Base-by-base conservation (phyloP, 1,140 invertebrate genomes). In the Lepidurus arcticus region DNA sequence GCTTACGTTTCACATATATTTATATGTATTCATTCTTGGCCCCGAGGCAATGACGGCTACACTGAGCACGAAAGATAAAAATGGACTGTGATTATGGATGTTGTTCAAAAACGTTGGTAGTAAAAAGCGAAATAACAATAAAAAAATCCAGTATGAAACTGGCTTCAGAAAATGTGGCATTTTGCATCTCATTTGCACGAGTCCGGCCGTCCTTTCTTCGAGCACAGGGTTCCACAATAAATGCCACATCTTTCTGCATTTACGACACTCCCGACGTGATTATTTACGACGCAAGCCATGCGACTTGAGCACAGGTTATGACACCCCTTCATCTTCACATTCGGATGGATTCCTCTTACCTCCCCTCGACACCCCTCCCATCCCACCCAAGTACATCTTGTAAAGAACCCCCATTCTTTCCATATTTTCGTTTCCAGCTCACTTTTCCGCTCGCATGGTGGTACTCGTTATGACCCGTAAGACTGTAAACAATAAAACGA, bases 231-330 rank as follows among this genome's bases (percentile, higher is more conserved):
- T 65, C 21, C 53, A 65, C 21, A 65, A 65, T 65, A 65, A 65
- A 65, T 65, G 53, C 53, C 53, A 65, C 53, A 65, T 65, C 53
- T 65, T 65, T 65, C 53, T 65, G 53, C 53, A 65, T 65, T 65
- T 65, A 65, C 53, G 53, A 65, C 53, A 65, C 53, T 65, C 9
- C 9, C 16, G 53, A 65, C 53, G 53, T 65, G 53, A 65, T 65
- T 65, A 65, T 65, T 65, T 65, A 65, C n/a, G 53, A 65, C n/a
- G 53, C n/a, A 65, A 21, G 53, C 53, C 21, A 65, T 65, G 53
- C 13, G 53, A 65, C 53, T 65, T 65, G 16, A 65, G 53, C 53
- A 65, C 53, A 65, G 53, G 53, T 65, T 65, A 65, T 65, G 53
- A 65, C 53, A 16, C 16, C 16, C 13, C 53, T 21, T 65, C 53